These are phyloP conservation scores for Actinia tenebrosa DNA, from an alignment of 64 coral and sea anemone genomes.

Conservation along the genomic window DNA sequence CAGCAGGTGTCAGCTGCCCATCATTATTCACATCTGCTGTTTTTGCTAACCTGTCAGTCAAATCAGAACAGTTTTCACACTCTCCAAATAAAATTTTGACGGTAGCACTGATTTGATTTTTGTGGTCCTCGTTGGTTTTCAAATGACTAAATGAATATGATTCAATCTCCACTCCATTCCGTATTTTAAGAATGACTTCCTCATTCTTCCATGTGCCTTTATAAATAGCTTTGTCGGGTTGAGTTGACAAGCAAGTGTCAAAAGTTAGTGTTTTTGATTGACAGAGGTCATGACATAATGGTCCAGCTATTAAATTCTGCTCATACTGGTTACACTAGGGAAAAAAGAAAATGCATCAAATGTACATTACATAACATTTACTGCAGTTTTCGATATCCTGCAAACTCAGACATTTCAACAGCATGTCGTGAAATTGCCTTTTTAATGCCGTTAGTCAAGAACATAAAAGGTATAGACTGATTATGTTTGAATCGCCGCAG, in stretches of 20 bases:
- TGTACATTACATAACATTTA: not conserved
- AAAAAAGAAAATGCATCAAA: conserved; percentile 2
- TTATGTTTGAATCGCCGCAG: no score
- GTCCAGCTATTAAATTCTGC: conserved; percentile 45
- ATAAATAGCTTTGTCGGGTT: conserved; percentile 54
- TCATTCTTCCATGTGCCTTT: conserved; percentile 46
- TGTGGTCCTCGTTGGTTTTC: not conserved
- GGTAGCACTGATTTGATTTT: not conserved
- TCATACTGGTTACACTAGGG: conserved; percentile 67
- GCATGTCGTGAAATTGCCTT: not conserved
- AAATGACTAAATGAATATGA: not conserved
- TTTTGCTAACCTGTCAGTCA: conserved; percentile 17
- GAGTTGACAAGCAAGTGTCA: conserved; percentile 31
- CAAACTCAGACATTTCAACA: not conserved
- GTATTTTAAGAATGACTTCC: conserved; percentile 55
- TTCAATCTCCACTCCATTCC: not conserved
- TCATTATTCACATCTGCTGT: conserved; percentile 50
- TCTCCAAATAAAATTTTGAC: conserved; percentile 55
- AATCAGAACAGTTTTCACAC: conserved; percentile 45
- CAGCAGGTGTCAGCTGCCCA: conserved; percentile 23
- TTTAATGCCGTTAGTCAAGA: no score
- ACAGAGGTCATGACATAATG: conserved; percentile 60
- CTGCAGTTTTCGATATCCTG: not conserved
- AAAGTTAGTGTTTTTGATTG: conserved; percentile 20
- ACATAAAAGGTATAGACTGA: no score